Percentiles rank a stretch among this genome's conserved stretches.
phyloP scores from a whole-genome alignment of 2,888 invertebrate genomes.

The Oxyteleia sp. region DNA sequence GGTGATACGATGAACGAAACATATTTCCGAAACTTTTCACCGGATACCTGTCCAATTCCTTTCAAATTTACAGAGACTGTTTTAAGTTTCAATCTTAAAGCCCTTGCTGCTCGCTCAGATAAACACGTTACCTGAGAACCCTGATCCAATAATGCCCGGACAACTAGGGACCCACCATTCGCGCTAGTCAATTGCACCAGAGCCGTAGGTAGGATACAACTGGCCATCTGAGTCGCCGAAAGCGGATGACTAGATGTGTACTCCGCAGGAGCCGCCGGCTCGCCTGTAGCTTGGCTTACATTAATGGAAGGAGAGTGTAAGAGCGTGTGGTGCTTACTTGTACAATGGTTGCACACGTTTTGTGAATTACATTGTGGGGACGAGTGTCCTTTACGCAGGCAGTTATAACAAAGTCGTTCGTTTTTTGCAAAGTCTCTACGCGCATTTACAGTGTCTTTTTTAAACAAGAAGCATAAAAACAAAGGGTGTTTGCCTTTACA shows the following conservation, averaged over 20 bases:
- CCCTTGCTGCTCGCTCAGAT: background rate
- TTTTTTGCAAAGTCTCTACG: background rate
- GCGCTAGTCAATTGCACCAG: background rate
- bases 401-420: background rate
- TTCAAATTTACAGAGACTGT: too few relatives aligned
- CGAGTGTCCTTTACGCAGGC: background rate
- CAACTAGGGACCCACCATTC: background rate
- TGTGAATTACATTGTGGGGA: background rate
- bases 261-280: too few relatives aligned
- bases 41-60: background rate
- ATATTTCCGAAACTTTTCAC: too few relatives aligned
- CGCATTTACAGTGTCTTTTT: background rate
- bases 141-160: constrained; percentile 12
- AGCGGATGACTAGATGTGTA: too few relatives aligned
- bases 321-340: background rate
- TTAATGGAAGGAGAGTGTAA: too few relatives aligned
- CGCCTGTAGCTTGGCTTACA: too few relatives aligned
- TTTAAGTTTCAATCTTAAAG: background rate
- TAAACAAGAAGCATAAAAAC: too few relatives aligned
- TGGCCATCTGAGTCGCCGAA: too few relatives aligned
- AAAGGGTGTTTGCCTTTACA: too few relatives aligned
- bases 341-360: background rate
- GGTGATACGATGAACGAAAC: too few relatives aligned
- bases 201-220: background rate
- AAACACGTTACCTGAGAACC: constrained; percentile 13